Base-by-base conservation (phyloP, 2,888 invertebrate genomes). In the Azorinus chamasolen region DNA sequence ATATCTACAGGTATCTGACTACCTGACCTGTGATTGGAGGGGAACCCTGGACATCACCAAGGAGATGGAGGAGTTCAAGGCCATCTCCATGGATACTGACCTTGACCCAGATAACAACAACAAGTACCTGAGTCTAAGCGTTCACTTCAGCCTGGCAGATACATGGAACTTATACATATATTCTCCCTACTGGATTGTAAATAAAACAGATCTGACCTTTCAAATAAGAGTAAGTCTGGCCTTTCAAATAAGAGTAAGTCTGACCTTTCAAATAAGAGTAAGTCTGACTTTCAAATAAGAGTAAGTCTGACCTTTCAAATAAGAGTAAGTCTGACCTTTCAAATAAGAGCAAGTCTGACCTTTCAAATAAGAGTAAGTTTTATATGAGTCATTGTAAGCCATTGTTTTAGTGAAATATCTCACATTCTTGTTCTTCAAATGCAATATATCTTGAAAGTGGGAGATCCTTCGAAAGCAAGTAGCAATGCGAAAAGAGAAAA, bases 221-320 rank as follows among this genome's bases (percentile, higher is more conserved):
- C 96, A 96, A 91, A 94, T 97, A 82, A 96, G 96, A 94, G 97
- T 96, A 92, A 92, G 91, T n/a, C n/a, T n/a, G n/a, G n/a, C n/a
- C n/a, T n/a, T n/a, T n/a, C n/a, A n/a, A n/a, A n/a, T n/a, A n/a
- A 92, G 92, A 77, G 91, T 92, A 27, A 91, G 90, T 58, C 83
- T 91, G 12, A 91, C 91, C 22, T 73, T 88, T 81, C 96, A 96
- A 91, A n/a, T n/a, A n/a, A n/a, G n/a, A n/a, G n/a, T n/a, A n/a
- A n/a, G n/a, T n/a, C n/a, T n/a, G n/a, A n/a, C n/a, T n/a, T n/a
- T n/a, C n/a, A n/a, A n/a, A 94, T 97, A 82, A 96, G 96, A 94
- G 97, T 96, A 92, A 92, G 91, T n/a, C n/a, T n/a, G n/a, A n/a
- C n/a, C n/a, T n/a, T n/a, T n/a, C n/a, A n/a, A n/a, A n/a, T n/a